Evolutionary conservation across 2,797 vertebrate species (phyloP).

Genomic region (Babyrousa celebensis): DNA sequence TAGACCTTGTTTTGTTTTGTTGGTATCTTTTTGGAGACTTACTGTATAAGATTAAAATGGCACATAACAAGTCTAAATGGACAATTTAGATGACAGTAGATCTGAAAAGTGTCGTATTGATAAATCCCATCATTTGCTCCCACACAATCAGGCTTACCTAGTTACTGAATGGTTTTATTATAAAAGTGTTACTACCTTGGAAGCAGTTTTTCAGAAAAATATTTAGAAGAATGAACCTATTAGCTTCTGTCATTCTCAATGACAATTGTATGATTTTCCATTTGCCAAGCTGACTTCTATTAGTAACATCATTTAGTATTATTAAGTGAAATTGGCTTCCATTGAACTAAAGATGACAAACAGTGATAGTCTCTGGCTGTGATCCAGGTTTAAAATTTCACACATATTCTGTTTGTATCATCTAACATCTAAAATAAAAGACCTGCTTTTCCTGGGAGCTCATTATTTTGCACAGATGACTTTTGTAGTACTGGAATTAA

Average conservation of each 20-base stretch:
- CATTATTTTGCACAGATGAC: slow-evolving; percentile 35
- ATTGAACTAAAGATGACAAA: slow-evolving; percentile 66
- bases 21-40: neutral
- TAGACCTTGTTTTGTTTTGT: neutral
- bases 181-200: slow-evolving; percentile 26
- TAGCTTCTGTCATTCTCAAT: slow-evolving; percentile 48
- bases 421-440: slow-evolving; percentile 44
- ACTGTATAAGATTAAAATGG: slow-evolving; percentile 7
- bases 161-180: slow-evolving; percentile 11
- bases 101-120: neutral
- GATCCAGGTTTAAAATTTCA: slow-evolving; percentile 45
- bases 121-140: neutral
- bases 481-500: neutral
- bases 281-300: slow-evolving; percentile 54
- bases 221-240: slow-evolving; percentile 32
- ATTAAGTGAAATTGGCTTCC: slow-evolving; percentile 56
- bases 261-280: slow-evolving; percentile 17
- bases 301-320: slow-evolving; percentile 41
- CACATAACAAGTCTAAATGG: neutral
- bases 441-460: slow-evolving; percentile 2
- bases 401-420: slow-evolving; percentile 17
- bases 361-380: slow-evolving; percentile 39
- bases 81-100: neutral
- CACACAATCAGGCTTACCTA: neutral
- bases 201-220: slow-evolving; percentile 51